Base-by-base conservation (phyloP, 2,797 vertebrate species). In the Neostethus bicornis region DNA sequence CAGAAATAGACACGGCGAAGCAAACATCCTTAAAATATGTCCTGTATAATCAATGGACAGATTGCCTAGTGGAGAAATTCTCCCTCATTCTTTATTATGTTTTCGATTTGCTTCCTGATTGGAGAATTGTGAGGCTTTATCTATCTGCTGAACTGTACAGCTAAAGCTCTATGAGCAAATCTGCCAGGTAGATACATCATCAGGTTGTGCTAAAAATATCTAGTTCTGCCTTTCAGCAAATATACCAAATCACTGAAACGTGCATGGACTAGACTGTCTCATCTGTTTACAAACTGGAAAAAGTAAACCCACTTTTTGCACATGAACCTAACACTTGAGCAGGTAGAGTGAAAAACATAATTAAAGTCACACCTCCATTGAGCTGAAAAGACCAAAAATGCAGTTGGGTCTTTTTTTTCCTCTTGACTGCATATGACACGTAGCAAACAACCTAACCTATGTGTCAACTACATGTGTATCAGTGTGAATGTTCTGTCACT, bases 121-220 rank as follows among this genome's bases (percentile, higher is more conserved):
- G 51, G 62, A 57, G 10, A 25, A 29, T 48, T 57, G 52, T 68
- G 9, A 62, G 51, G 55, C 50, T 50, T 28, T 69, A 28, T 66
- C 66, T 61, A 44, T 66, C 57, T 62, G 43, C 32, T 35, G 66
- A 55, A 34, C 60, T 49, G 51, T 67, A 60, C 70, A 72, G 58
- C 66, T 71, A 43, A 31, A 71, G 56, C 60, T 53, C 58, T 41
- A 35, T 73, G 74, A 71, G 66, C 56, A 70, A 65, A 75, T 78
- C 51, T 9, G 3, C 47, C 75, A 75, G 69, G 64, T 67, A 71
- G 76, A 81, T 66, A 65, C 70, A 77, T 69, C 70, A 80, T 61
- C 70, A 70, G 51, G 50, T 37, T 59, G 37, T 13, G 35, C 77
- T 85, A 81, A 66, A 82, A 78, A 82, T 85, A 46, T 39, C 13